Evolutionary conservation across 2,797 vertebrate genomes (phyloP).

Genomic region (Paedocypris micromegethes): DNA sequence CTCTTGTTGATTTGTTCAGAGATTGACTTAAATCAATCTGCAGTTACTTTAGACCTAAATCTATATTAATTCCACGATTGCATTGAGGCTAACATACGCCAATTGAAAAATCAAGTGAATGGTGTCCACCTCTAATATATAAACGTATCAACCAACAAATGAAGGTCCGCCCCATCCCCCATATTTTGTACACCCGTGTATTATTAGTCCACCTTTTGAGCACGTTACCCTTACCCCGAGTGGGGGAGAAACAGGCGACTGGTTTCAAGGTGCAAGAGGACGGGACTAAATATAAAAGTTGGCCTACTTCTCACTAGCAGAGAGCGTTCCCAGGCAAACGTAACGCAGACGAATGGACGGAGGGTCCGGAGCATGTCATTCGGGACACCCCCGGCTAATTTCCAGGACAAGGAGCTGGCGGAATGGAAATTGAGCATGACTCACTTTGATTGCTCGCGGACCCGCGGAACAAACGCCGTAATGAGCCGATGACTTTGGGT

Average conservation of each 20-base stretch:
- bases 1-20: too few relatives aligned
- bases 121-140: too few relatives aligned
- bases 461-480: conserved; percentile 61
- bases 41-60: too few relatives aligned
- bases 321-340: conserved; percentile 64
- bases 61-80: too few relatives aligned
- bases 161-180: too few relatives aligned
- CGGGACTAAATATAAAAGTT: conserved; percentile 69
- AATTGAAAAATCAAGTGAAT: too few relatives aligned
- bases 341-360: conserved; percentile 72
- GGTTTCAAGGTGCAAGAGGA: conserved; percentile 67
- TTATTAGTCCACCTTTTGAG: neutral
- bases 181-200: too few relatives aligned
- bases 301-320: conserved; percentile 63
- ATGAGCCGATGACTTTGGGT: conserved; percentile 57
- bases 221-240: conserved; percentile 43
- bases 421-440: conserved; percentile 61
- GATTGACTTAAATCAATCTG: too few relatives aligned
- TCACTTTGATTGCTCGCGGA: conserved; percentile 47
- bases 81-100: too few relatives aligned
- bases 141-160: too few relatives aligned
- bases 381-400: conserved; percentile 69
- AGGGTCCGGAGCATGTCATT: conserved; percentile 58
- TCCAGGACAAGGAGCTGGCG: conserved; percentile 68
- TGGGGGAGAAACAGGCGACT: conserved; percentile 51